Percentiles rank a stretch among this genome's conserved stretches.
phyloP scores from a whole-genome alignment of 2,113 vertebrate species.

The Pitta sordida region DNA sequence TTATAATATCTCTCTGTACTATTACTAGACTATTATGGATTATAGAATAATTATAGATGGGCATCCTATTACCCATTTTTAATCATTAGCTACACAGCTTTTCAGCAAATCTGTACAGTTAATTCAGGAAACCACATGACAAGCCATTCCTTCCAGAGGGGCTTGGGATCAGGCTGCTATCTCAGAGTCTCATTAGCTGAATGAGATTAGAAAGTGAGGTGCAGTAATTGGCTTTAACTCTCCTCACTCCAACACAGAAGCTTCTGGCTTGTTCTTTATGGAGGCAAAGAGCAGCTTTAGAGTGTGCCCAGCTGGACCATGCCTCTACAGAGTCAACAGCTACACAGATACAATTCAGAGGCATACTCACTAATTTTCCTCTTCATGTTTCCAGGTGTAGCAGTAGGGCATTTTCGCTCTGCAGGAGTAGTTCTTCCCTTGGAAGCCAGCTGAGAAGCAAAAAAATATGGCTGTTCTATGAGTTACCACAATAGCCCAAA shows the following conservation, averaged over 20 bases:
- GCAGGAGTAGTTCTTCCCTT: slow-evolving; percentile 77
- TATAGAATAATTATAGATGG: not conserved
- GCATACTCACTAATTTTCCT: slow-evolving; percentile 89
- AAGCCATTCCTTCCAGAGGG: not conserved
- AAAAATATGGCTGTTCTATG: not conserved
- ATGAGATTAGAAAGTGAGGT: not conserved
- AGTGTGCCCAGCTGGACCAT: not conserved
- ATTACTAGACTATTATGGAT: not conserved
- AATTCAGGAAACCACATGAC: not conserved
- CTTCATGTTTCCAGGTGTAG: slow-evolving; percentile 79
- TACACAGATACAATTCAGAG: not conserved
- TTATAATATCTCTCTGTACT: not conserved
- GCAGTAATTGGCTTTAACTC: not conserved
- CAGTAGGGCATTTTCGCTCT: slow-evolving; percentile 68
- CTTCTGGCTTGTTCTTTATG: not conserved
- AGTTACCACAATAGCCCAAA: not conserved
- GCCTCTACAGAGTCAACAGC: not conserved
- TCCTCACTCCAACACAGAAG: not conserved
- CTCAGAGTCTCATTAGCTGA: not conserved
- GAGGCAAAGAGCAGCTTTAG: not conserved
- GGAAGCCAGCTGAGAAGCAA: slow-evolving; percentile 83
- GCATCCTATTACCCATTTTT: not conserved
- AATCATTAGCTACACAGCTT: not conserved
- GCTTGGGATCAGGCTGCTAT: not conserved
- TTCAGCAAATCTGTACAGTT: not conserved